These are phyloP conservation scores for Drosophila paranaensis DNA, from an alignment of 2,888 invertebrate genomes.

Conservation along the genomic window DNA sequence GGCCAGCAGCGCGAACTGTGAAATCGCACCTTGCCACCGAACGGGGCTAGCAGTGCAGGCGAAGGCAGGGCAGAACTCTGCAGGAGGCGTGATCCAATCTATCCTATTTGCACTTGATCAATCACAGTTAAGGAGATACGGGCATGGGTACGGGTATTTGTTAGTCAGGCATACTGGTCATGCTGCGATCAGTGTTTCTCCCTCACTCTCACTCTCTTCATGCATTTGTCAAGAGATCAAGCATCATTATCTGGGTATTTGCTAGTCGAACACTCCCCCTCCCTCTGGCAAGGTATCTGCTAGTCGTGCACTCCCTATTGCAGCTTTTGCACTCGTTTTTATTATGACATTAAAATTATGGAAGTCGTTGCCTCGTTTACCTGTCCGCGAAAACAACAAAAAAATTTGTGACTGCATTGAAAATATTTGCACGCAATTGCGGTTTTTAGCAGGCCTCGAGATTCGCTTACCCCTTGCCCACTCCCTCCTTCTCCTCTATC, in stretches of 20 bases:
- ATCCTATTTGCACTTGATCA: no score
- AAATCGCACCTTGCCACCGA: not conserved
- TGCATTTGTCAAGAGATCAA: not conserved
- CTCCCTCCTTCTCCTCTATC: not conserved
- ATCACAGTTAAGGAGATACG: no score
- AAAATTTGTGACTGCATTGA: slow-evolving; percentile 70
- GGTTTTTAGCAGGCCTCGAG: slow-evolving; percentile 66
- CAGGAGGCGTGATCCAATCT: not conserved
- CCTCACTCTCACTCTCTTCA: not conserved
- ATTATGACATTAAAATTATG: slow-evolving; percentile 81
- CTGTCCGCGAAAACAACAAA: slow-evolving; percentile 52
- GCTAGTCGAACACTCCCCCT: not conserved
- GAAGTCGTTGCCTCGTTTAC: slow-evolving; percentile 57
- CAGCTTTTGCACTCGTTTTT: slow-evolving; percentile 49
- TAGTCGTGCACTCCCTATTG: not conserved
- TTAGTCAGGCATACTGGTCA: not conserved
- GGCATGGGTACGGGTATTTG: not conserved
- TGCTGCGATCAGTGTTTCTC: no score
- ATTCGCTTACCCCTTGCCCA: slow-evolving; percentile 18
- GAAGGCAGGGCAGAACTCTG: not conserved
- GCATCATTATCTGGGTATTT: not conserved
- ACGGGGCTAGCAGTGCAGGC: not conserved
- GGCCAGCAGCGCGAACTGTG: not conserved
- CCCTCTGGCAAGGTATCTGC: slow-evolving; percentile 37
- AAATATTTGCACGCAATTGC: slow-evolving; percentile 81